These are phyloP conservation scores for Beris chalybata DNA, from an alignment of 2,888 invertebrate species.

Conservation along the genomic window DNA sequence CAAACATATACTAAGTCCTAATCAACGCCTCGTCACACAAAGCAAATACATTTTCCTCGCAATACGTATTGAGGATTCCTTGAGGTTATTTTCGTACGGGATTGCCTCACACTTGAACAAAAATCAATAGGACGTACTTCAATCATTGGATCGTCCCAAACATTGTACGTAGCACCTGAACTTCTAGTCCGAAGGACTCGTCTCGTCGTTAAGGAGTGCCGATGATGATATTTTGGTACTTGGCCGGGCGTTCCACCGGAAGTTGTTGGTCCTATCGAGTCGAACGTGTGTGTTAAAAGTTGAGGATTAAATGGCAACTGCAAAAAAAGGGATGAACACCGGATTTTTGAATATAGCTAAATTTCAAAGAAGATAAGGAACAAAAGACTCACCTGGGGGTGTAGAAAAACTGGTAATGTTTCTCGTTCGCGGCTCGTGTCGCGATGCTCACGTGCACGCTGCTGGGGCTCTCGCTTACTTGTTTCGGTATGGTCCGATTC, in stretches of 20 bases:
- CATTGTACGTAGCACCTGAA: conserved; percentile 52
- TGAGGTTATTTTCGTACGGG: too few relatives aligned
- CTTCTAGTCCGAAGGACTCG: conserved; percentile 54
- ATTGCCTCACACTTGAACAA: too few relatives aligned
- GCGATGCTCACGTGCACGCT: conserved; percentile 47
- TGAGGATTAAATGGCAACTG: conserved; percentile 30
- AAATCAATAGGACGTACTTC: conserved; percentile 47
- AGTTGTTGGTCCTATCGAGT: conserved; percentile 26
- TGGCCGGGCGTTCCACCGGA: conserved; percentile 41
- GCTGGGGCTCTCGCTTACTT: conserved; percentile 47
- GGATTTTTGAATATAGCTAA: background rate
- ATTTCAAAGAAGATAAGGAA: conserved; percentile 2
- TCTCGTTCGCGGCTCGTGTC: conserved; percentile 50
- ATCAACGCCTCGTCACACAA: too few relatives aligned
- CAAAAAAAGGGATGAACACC: background rate
- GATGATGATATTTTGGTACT: conserved; percentile 44
- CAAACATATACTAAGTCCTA: too few relatives aligned
- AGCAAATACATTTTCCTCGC: too few relatives aligned
- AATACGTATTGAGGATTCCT: too few relatives aligned
- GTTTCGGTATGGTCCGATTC: conserved; percentile 49
- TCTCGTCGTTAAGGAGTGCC: conserved; percentile 53
- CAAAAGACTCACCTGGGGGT: conserved; percentile 46
- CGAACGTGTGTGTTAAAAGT: conserved; percentile 27
- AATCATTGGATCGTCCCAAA: conserved; percentile 56
- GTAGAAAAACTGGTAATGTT: conserved; percentile 48